Base-by-base conservation (phyloP, 2,888 invertebrate genomes). In the Xylota sylvarum region DNA sequence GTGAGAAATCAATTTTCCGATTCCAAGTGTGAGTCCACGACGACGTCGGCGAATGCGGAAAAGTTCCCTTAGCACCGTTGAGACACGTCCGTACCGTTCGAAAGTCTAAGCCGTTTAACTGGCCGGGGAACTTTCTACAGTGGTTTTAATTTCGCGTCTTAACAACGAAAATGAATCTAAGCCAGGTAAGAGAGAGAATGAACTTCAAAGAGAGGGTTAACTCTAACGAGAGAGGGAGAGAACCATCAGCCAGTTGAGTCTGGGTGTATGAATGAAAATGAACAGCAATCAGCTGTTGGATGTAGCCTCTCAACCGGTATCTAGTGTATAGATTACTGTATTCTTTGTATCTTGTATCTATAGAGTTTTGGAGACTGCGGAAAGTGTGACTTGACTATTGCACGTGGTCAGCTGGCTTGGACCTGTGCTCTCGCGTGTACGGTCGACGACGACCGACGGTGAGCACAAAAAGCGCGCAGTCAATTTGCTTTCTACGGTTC, bases 81-180 rank as follows among this genome's bases (percentile, higher is more conserved):
- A 72, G 52, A 76, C 56, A 85, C 85, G 81, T 81, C 85, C 80
- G 81, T 76, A 80, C 76, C 76, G 76, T 70, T 76, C 72, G 76
- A 85, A 81, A 65, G 81, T 76, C 65, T 81, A 77, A 85, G 85
- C 70, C 85, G 76, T 85, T 64, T 85, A 85, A 85, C 85, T 81
- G 65, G 76, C 70, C 58, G 23, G 76, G 55, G 56, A 23, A 77
- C 81, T 85, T 81, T 76, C 76, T 72, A 81, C 85, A 48, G 70
- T 76, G 56, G 85, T 85, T 85, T 85, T 85, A 65, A 81, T 67
- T 76, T 65, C 55, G 19, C 19, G 65, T 30, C 37, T 35, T 37
- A 10, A 30, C 58, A 56, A 27, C 23, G 10, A 62, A 69, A 81
- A 81, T 85, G 81, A 81, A 80, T 60, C 40, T 14, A 10, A 14